Conservation (phyloP, 1,140 invertebrate genomes). For the Trachymyrmex septentrionalis region DNA sequence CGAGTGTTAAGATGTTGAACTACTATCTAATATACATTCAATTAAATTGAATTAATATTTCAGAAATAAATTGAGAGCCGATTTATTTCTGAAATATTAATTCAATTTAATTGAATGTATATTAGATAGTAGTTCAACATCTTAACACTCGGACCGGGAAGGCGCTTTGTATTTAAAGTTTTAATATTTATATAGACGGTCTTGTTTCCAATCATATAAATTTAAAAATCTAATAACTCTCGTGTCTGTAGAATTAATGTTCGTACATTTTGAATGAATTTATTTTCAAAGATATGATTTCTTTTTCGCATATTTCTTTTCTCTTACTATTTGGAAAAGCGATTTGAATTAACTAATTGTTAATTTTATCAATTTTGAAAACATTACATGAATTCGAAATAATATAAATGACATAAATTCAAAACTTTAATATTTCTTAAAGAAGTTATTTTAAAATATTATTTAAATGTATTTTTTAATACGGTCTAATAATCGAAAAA, state of each 20-base stretch:
- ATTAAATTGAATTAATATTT: too few relatives aligned
- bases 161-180: too few relatives aligned
- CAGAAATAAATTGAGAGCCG: too few relatives aligned
- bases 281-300: background rate
- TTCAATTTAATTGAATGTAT: too few relatives aligned
- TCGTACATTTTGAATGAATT: background rate
- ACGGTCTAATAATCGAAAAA: background rate
- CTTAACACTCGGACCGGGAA: too few relatives aligned
- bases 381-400: background rate
- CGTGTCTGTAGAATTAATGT: background rate
- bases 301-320: background rate
- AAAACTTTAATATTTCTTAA: background rate
- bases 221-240: background rate
- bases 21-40: too few relatives aligned
- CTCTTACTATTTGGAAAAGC: background rate
- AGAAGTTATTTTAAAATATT: background rate
- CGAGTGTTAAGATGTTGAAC: too few relatives aligned
- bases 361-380: background rate
- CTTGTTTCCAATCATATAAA: too few relatives aligned
- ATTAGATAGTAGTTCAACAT: too few relatives aligned
- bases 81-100: too few relatives aligned
- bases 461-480: background rate
- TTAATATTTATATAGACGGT: too few relatives aligned
- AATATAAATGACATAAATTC: background rate
- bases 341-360: background rate